Conservation (phyloP, 1,140 invertebrate genomes). For the Sycophaga agraensis region DNA sequence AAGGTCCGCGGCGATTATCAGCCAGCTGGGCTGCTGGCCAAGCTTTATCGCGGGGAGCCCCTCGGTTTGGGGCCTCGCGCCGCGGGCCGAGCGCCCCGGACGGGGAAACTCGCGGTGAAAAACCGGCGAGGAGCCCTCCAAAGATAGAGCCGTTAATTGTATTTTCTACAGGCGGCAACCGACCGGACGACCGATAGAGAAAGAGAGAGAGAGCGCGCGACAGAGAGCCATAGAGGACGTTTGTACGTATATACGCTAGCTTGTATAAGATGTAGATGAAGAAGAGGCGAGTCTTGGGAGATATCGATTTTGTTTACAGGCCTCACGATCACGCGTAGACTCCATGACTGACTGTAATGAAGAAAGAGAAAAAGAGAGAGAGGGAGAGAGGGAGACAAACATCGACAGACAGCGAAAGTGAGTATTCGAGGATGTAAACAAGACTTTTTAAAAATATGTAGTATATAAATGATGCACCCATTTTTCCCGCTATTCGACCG, state of each 20-base stretch:
- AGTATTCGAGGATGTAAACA: constrained; percentile 30
- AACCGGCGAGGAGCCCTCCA: not conserved
- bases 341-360: constrained; percentile 32
- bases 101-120: not conserved
- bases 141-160: too few relatives aligned
- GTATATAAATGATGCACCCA: too few relatives aligned
- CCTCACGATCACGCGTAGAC: constrained; percentile 36
- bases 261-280: not conserved
- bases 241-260: not conserved
- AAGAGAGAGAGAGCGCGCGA: not conserved
- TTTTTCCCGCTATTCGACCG: too few relatives aligned
- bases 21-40: too few relatives aligned
- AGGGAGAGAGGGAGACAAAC: not conserved
- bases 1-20: too few relatives aligned
- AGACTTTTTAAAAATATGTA: too few relatives aligned
- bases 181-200: not conserved
- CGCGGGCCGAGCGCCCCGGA: too few relatives aligned
- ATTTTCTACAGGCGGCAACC: too few relatives aligned
- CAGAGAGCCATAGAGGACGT: not conserved
- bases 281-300: constrained; percentile 3
- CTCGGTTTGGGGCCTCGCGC: too few relatives aligned
- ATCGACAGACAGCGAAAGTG: not conserved
- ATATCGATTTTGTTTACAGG: constrained; percentile 44
- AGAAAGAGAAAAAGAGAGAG: not conserved
- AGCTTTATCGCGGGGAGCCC: too few relatives aligned